These are phyloP conservation scores for Equus przewalskii DNA, from an alignment of 2,113 vertebrate genomes.

Conservation along the genomic window DNA sequence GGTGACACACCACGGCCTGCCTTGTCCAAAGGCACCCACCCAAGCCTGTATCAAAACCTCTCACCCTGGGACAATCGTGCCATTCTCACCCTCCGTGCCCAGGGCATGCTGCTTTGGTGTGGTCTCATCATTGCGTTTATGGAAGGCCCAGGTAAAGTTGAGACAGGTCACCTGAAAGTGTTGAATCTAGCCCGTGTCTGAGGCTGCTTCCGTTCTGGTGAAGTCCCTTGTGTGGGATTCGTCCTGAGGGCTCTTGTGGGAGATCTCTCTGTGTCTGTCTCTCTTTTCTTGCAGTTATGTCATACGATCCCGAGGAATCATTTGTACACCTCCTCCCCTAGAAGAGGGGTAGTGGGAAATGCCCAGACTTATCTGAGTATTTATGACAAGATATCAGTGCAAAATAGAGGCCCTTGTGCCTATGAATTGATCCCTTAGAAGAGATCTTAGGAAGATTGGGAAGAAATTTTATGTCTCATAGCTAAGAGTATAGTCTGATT, in stretches of 20 bases:
- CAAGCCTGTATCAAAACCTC: not conserved
- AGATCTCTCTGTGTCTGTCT: not conserved
- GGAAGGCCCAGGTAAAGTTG: not conserved
- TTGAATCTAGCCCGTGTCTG: not conserved
- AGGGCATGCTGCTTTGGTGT: not conserved
- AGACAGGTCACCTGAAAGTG: not conserved
- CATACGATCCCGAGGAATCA: not conserved
- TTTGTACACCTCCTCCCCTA: not conserved
- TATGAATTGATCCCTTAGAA: not conserved
- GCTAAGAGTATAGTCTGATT: not conserved
- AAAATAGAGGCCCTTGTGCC: not conserved
- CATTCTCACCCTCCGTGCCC: not conserved
- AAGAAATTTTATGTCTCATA: not conserved
- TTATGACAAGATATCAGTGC: not conserved
- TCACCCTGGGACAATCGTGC: not conserved
- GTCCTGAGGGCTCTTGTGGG: not conserved
- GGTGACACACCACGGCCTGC: not conserved
- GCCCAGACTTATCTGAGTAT: not conserved
- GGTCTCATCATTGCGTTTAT: not conserved
- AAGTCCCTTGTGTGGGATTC: not conserved
- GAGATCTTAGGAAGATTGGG: not conserved
- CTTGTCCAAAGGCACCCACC: not conserved
- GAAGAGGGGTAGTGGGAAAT: not conserved
- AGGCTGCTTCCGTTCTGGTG: not conserved
- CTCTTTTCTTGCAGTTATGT: not conserved